phyloP scores from a whole-genome alignment of 2,797 vertebrate genomes.

The Eulemur mongoz region DNA sequence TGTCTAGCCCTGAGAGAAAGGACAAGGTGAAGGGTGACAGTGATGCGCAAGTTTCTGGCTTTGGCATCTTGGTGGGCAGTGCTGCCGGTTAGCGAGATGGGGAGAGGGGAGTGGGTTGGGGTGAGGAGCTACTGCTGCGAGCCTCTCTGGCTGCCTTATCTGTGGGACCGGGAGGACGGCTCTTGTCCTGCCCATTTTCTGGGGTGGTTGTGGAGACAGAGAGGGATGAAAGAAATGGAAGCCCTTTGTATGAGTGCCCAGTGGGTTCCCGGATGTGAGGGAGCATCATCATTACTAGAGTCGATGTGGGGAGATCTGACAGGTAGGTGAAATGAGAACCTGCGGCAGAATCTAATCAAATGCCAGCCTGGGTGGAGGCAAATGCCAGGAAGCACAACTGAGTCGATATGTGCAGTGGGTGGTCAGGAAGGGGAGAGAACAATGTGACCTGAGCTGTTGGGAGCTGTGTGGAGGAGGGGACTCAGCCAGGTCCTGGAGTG shows the following conservation, averaged over 20 bases:
- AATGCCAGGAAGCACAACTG: neutral
- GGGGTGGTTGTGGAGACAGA: neutral
- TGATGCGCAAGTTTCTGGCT: neutral
- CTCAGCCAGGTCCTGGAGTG: neutral
- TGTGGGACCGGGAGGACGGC: neutral
- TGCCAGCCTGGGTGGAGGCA: neutral
- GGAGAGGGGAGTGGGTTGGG: neutral
- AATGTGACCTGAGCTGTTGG: neutral
- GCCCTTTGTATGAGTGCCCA: neutral
- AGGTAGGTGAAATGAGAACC: slow-evolving; percentile 3
- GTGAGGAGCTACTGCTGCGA: neutral
- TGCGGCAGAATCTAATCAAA: slow-evolving; percentile 39
- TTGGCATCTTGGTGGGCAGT: neutral
- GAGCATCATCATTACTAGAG: neutral
- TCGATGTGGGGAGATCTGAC: slow-evolving; percentile 40
- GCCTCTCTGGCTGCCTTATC: neutral
- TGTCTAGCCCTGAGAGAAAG: neutral
- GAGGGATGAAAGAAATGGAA: neutral
- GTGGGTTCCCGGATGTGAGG: neutral
- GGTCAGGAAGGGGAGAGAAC: slow-evolving; percentile 10
- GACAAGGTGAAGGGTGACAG: neutral
- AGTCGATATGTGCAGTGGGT: neutral
- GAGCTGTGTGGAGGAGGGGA: neutral
- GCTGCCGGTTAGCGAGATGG: neutral
- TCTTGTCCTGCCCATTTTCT: neutral